phyloP scores from a whole-genome alignment of 2,797 vertebrate genomes.

The Mus minutoides region DNA sequence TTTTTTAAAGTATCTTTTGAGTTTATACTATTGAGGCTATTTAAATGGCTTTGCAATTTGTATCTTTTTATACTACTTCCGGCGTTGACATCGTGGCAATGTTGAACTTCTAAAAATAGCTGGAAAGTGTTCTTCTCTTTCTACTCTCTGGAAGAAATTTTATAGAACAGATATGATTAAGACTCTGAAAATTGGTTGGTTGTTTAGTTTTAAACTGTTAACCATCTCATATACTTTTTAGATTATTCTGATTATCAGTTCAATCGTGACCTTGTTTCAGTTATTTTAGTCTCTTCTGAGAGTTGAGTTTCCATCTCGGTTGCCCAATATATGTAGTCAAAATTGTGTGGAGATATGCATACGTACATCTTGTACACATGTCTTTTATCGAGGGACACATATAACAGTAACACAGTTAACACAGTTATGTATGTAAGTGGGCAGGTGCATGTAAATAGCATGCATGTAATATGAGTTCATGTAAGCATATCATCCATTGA shows the following conservation, averaged over 20 bases:
- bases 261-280: background rate
- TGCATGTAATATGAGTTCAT: background rate
- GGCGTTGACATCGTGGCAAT: background rate
- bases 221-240: background rate
- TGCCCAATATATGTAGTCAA: background rate
- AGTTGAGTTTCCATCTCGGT: background rate
- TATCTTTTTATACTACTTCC: background rate
- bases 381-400: background rate
- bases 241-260: background rate
- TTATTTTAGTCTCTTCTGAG: background rate
- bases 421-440: background rate
- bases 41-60: background rate
- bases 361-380: too few relatives aligned
- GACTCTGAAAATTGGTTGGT: background rate
- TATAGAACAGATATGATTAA: background rate
- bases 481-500: background rate
- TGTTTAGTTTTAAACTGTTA: background rate
- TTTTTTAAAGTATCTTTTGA: too few relatives aligned
- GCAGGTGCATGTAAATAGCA: background rate
- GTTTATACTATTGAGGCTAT: background rate
- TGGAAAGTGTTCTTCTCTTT: background rate
- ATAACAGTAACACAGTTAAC: background rate
- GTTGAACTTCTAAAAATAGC: background rate
- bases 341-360: background rate
- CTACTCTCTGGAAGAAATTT: background rate